Evolutionary conservation across 2,113 vertebrate genomes (phyloP).

Genomic region (Cepphus grylle): DNA sequence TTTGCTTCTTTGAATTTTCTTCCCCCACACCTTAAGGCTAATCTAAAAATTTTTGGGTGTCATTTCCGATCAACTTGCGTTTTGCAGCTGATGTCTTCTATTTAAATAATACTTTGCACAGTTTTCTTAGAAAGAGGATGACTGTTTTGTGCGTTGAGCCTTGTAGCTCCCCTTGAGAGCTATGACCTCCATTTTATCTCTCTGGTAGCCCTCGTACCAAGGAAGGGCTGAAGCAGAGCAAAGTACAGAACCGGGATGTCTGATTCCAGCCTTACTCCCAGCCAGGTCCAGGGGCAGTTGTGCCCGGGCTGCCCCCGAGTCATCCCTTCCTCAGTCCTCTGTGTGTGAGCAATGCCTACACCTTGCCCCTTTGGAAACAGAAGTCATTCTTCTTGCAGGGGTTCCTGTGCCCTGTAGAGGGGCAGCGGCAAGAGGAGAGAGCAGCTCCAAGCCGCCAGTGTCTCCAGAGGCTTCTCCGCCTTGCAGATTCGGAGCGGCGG

Average conservation of each 20-base stretch:
- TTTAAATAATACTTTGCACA: neutral
- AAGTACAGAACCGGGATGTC: neutral
- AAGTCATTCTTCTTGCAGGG: neutral
- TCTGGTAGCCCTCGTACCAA: neutral
- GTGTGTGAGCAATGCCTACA: neutral
- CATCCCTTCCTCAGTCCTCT: neutral
- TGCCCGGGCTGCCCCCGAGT: neutral
- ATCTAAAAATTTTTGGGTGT: neutral
- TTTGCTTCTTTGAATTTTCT: neutral
- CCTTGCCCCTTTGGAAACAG: neutral
- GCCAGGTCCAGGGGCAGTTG: neutral
- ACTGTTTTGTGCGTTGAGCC: neutral
- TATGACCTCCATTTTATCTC: neutral
- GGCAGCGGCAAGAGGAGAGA: neutral
- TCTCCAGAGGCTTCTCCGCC: neutral
- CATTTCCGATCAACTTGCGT: neutral
- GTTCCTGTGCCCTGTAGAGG: neutral
- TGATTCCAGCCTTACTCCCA: neutral
- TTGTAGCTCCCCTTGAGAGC: neutral
- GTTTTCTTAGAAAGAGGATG: neutral
- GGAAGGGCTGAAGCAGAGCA: neutral
- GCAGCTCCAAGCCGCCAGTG: accelerated
- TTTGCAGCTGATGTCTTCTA: neutral
- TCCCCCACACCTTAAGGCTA: neutral
- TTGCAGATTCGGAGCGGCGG: neutral